Evolutionary conservation across 2,797 vertebrate species (phyloP).

Genomic region (Chloroceryle amazona): DNA sequence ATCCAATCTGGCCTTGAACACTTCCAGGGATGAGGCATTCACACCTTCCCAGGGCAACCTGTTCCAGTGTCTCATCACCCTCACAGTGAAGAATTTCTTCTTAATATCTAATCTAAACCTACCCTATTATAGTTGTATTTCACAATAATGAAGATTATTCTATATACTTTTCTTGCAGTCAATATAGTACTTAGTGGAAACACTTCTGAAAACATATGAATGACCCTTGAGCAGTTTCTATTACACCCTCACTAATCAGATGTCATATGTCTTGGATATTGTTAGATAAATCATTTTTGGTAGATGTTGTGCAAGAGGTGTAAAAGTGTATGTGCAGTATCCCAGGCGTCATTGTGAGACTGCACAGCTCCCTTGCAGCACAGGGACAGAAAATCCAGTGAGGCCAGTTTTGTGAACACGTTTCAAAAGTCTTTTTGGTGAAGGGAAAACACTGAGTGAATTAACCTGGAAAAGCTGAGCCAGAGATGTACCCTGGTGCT

Average conservation of each 20-base stretch:
- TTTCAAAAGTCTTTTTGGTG: neutral
- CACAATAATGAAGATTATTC: neutral
- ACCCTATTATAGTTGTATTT: neutral
- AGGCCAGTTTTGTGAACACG: neutral
- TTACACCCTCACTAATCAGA: neutral
- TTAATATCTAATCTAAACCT: neutral
- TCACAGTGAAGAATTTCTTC: neutral
- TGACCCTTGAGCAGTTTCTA: neutral
- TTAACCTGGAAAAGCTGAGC: neutral
- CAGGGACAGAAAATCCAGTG: neutral
- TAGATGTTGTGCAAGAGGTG: neutral
- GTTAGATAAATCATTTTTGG: neutral
- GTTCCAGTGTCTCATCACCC: neutral
- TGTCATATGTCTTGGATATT: rapidly evolving
- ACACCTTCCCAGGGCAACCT: neutral
- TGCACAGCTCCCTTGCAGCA: neutral
- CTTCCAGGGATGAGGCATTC: neutral
- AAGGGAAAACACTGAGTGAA: neutral
- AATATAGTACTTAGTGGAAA: neutral
- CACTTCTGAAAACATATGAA: neutral
- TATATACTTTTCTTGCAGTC: neutral
- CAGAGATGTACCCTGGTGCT: neutral
- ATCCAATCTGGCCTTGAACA: neutral
- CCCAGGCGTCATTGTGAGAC: neutral
- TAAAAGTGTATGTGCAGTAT: neutral